Percentiles rank a stretch among this genome's conserved stretches.
Evolutionary conservation across 2,797 vertebrate species (phyloP).

Genomic region (Carapus acus): DNA sequence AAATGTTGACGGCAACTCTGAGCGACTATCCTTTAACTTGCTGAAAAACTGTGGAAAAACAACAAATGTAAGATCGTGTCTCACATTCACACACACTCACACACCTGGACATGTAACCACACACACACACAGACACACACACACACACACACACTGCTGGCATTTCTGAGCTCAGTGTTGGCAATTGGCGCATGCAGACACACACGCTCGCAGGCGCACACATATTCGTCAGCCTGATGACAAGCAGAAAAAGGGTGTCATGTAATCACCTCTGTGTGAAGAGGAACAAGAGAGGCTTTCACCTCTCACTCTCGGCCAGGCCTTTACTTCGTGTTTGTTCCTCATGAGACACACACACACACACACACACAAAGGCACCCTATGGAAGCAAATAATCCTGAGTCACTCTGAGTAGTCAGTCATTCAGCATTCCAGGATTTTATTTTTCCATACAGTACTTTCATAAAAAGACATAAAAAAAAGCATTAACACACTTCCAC

Average conservation of each 20-base stretch:
- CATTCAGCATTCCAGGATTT: conserved; percentile 43
- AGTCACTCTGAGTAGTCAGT: conserved; percentile 18
- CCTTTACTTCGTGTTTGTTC: conserved; percentile 6
- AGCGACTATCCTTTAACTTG: no score
- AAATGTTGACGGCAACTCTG: no score
- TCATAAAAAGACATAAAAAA: conserved; percentile 29
- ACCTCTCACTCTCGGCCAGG: no score
- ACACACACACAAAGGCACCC: conserved; percentile 4
- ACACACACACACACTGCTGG: not conserved
- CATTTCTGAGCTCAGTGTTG: no score
- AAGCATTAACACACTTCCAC: conserved; percentile 23
- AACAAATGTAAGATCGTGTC: no score
- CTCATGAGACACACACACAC: no score
- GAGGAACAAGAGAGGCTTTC: conserved; percentile 22
- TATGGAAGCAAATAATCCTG: conserved; percentile 2
- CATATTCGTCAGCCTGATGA: no score
- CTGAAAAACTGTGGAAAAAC: no score
- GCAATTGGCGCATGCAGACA: not conserved
- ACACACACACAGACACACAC: not conserved
- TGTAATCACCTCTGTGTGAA: conserved; percentile 38
- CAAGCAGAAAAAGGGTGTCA: conserved; percentile 30
- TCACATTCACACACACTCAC: not conserved
- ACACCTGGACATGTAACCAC: not conserved
- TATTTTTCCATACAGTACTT: conserved; percentile 37
- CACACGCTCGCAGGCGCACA: not conserved